Base-by-base conservation (phyloP, 64 coral and sea anemone species). In the Montipora cactus region DNA sequence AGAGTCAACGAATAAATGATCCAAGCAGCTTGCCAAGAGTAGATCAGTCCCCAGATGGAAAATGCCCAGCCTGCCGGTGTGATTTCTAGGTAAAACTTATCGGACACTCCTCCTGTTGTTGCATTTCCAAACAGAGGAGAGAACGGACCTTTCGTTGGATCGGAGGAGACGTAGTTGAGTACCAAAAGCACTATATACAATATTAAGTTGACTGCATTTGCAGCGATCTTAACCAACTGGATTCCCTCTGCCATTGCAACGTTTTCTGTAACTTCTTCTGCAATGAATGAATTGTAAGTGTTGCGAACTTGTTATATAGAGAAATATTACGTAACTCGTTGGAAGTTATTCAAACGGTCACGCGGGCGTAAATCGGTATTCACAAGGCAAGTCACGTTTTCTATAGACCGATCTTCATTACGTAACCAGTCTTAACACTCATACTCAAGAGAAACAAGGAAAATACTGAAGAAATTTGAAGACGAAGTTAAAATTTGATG, bases 61-160 rank as follows among this genome's bases (percentile, higher is more conserved):
- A 98, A 96, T 19, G 97, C 93, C 97, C 97, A 98, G 18, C 92
- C 89, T 61, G 97, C 92, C 46, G 97, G 97, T 28, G 97, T 98
- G 16, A 98, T 98, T 68, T 98, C 91, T n/a, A 95, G 70, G 55
- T 89, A 90, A 45, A 88, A 98, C 7, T 81, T 91, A 28, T 91
- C 83, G 1, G 97, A 96, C 3, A 98, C 89, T 44, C 87, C 95
- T 4, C 95, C 80, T 44, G 92, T 94, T 14, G 92, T 83, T 74
- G 79, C 75, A 81, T 94, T 88, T 62, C 88, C 78, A 75, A 94
- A 94, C 45, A 86, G 66, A 13, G 49, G 9, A 66, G 52, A 58
- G 12, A 94, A 94, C 1, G 93, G 93, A 53, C 93, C 93, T 47
- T 81, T 18, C 1, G 68, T 88, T 8, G 87, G 87, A 82, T 89